Evolutionary conservation across 2,888 invertebrate genomes (phyloP).

Genomic region (Meta bourneti): DNA sequence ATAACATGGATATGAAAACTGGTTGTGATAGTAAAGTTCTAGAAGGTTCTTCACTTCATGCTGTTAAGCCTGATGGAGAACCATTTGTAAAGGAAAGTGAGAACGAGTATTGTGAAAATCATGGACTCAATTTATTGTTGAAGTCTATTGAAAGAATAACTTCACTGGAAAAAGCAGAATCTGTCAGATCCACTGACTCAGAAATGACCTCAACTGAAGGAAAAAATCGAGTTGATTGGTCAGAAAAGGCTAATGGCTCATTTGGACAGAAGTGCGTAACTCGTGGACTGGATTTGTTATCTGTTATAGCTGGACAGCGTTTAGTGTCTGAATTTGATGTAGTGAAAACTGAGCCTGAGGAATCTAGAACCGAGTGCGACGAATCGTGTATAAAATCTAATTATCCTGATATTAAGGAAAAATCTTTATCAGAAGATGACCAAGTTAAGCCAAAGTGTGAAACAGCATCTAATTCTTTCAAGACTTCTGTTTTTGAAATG

Average conservation of each 20-base stretch:
- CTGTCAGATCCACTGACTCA: neutral
- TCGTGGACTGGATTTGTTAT: constrained; percentile 60
- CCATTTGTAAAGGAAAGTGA: neutral
- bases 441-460: constrained; percentile 42
- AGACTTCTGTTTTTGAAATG: constrained; percentile 63
- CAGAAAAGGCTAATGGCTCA: neutral
- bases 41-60: neutral
- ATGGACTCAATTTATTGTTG: constrained; percentile 57
- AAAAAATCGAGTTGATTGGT: neutral
- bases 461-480: neutral
- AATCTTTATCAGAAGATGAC: constrained; percentile 25
- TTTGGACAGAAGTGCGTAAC: neutral
- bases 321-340: constrained; percentile 68
- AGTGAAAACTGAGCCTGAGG: constrained; percentile 13
- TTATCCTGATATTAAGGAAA: constrained; percentile 64
- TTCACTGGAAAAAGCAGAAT: constrained; percentile 29
- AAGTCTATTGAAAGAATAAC: constrained; percentile 66
- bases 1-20: neutral
- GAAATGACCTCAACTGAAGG: neutral
- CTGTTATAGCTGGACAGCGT: constrained; percentile 62
- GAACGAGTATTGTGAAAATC: constrained; percentile 42
- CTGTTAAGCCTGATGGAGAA: neutral
- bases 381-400: constrained; percentile 46
- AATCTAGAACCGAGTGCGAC: neutral
- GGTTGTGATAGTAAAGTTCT: neutral